A percentile compares a stretch with the other conserved stretches of the same genome.
These are phyloP conservation scores for Chiroxiphia lanceolata DNA, from an alignment of 2,797 vertebrate species.

Conservation along the genomic window DNA sequence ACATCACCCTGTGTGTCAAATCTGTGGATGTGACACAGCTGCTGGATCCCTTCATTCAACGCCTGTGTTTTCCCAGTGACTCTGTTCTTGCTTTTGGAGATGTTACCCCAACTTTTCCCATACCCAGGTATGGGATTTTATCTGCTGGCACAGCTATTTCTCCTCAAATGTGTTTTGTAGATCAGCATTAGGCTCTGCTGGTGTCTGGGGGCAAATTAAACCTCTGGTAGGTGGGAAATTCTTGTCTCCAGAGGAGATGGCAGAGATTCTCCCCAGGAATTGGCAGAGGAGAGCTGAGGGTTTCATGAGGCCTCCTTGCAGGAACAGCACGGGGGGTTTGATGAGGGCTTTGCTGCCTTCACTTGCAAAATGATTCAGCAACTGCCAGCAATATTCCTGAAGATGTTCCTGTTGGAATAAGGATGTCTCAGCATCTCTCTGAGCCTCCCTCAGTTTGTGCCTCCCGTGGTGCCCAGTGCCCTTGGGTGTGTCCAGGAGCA, in stretches of 20 bases:
- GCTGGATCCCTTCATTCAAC: background rate
- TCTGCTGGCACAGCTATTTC: background rate
- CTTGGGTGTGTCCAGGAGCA: background rate
- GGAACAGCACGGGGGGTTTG: background rate
- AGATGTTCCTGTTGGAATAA: background rate
- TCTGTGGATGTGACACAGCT: too few species aligned
- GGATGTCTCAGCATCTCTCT: background rate
- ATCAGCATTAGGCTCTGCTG: background rate
- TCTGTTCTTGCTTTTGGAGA: background rate
- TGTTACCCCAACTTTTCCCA: fast-evolving
- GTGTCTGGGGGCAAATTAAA: background rate
- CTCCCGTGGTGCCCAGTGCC: background rate
- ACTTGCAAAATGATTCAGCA: background rate
- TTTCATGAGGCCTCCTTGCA: background rate
- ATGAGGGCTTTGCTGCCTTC: background rate
- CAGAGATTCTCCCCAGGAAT: background rate
- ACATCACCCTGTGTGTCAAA: fast-evolving
- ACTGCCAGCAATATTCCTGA: background rate
- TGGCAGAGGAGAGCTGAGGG: background rate
- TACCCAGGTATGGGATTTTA: fast-evolving
- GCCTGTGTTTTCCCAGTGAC: background rate
- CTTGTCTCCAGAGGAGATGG: background rate
- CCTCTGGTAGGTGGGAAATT: background rate
- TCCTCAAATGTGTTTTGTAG: background rate
- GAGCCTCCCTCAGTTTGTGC: background rate